phyloP scores from a whole-genome alignment of 2,888 invertebrate species.

The Limenitis camilla region DNA sequence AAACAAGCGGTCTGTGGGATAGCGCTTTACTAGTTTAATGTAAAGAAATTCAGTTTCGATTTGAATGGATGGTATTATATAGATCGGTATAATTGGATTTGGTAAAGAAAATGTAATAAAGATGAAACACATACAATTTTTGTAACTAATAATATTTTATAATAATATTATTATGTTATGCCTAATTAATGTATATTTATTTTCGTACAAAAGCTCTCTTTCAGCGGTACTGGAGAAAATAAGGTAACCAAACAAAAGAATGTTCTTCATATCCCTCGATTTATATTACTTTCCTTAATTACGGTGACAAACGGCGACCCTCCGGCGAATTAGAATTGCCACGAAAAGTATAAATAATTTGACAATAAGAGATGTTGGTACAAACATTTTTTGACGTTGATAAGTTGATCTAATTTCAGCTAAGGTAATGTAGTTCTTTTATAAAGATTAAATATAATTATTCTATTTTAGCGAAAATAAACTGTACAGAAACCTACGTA shows the following conservation, averaged over 20 bases:
- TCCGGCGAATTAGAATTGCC: conserved; percentile 8
- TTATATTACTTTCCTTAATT: conserved; percentile 11
- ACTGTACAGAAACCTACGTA: too few relatives aligned
- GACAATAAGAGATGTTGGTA: conserved; percentile 7
- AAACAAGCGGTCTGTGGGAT: too few relatives aligned
- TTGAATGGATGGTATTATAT: too few relatives aligned
- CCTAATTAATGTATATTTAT: too few relatives aligned
- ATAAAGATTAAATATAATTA: neutral
- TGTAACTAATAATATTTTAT: too few relatives aligned
- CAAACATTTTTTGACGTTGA: conserved; percentile 10
- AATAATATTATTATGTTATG: too few relatives aligned
- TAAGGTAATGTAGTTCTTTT: neutral
- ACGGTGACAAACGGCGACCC: conserved; percentile 14
- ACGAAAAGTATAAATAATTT: conserved; percentile 3
- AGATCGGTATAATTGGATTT: too few relatives aligned
- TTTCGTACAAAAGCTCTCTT: neutral
- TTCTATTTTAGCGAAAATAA: too few relatives aligned
- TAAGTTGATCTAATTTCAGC: conserved; percentile 10
- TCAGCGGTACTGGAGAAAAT: conserved; percentile 7
- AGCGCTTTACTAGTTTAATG: too few relatives aligned
- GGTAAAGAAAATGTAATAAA: conserved; percentile 27
- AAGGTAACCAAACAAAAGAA: conserved; percentile 5
- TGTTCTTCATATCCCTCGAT: conserved; percentile 3
- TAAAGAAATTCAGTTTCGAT: too few relatives aligned
- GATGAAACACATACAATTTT: conserved; percentile 27